Percentiles rank a stretch among this genome's conserved stretches.
Evolutionary conservation across 2,888 invertebrate genomes (phyloP).

Genomic region (Drosophila limbata): DNA sequence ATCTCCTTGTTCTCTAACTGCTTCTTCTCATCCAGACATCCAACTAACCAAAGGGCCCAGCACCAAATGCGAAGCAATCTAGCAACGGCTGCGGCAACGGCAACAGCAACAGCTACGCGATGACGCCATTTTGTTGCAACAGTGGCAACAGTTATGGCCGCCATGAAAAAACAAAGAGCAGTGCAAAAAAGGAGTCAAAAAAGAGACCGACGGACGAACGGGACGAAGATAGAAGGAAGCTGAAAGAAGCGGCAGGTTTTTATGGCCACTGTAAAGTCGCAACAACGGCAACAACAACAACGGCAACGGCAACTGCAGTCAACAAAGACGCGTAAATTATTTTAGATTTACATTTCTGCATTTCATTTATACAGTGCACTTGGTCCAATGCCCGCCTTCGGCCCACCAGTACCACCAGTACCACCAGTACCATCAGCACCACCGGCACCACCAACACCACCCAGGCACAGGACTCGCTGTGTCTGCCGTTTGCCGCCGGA

Average conservation of each 20-base stretch:
- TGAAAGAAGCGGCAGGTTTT: slow-evolving; percentile 52
- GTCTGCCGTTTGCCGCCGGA: slow-evolving; percentile 61
- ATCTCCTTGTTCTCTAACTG: slow-evolving; percentile 21
- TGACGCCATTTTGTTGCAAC: slow-evolving; percentile 76
- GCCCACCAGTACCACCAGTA: not conserved
- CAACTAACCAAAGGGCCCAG: slow-evolving; percentile 36
- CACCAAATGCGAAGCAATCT: slow-evolving; percentile 27
- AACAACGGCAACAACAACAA: slow-evolving; percentile 26
- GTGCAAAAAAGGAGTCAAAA: slow-evolving; percentile 31
- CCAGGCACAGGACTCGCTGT: slow-evolving; percentile 22
- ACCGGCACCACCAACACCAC: not conserved
- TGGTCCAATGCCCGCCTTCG: slow-evolving; percentile 8
- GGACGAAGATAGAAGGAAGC: not conserved
- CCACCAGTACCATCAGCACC: no score
- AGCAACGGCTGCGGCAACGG: slow-evolving; percentile 31
- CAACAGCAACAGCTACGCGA: slow-evolving; percentile 48
- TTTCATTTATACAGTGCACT: slow-evolving; percentile 72
- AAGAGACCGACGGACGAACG: not conserved
- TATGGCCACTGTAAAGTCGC: slow-evolving; percentile 47
- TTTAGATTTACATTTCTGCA: slow-evolving; percentile 83
- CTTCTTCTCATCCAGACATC: slow-evolving; percentile 16
- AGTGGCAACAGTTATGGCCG: slow-evolving; percentile 66
- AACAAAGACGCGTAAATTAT: slow-evolving; percentile 83
- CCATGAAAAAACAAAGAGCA: slow-evolving; percentile 46
- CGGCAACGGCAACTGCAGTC: slow-evolving; percentile 64